Percentiles rank a stretch among this genome's conserved stretches.
Evolutionary conservation across 1,140 invertebrate species (phyloP).

Genomic region (Anastrepha ludens): DNA sequence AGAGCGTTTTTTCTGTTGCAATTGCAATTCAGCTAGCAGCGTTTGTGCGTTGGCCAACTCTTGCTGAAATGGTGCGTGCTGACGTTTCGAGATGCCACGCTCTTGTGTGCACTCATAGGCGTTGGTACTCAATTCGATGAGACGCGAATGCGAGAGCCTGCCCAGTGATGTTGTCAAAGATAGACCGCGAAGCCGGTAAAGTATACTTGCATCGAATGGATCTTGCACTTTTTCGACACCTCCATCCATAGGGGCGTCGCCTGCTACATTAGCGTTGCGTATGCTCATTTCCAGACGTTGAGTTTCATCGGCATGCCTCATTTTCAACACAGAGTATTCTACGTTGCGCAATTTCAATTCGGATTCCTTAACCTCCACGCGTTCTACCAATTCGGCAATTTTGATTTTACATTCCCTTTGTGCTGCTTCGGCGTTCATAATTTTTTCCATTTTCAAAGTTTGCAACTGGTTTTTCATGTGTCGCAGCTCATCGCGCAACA

Average conservation of each 20-base stretch:
- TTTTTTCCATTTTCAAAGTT: constrained; percentile 67
- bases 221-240: not conserved
- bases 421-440: constrained; percentile 61
- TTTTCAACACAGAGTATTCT: constrained; percentile 62
- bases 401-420: constrained; percentile 64
- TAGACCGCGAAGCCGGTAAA: not conserved
- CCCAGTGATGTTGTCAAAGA: not conserved
- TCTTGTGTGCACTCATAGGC: constrained; percentile 54
- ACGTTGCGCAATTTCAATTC: constrained; percentile 59
- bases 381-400: constrained; percentile 62
- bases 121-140: constrained; percentile 24
- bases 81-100: constrained; percentile 56
- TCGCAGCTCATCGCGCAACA: constrained; percentile 68
- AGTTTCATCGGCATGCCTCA: constrained; percentile 60
- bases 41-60: constrained; percentile 65
- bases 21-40: constrained; percentile 62
- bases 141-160: not conserved
- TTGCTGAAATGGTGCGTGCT: constrained; percentile 61
- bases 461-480: constrained; percentile 67
- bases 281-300: constrained; percentile 59
- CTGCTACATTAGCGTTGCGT: constrained; percentile 12
- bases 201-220: not conserved
- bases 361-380: constrained; percentile 63
- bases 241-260: constrained; percentile 1
- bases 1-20: constrained; percentile 39